Evolutionary conservation across 2,888 invertebrate genomes (phyloP).

Genomic region (Clanis bilineata): DNA sequence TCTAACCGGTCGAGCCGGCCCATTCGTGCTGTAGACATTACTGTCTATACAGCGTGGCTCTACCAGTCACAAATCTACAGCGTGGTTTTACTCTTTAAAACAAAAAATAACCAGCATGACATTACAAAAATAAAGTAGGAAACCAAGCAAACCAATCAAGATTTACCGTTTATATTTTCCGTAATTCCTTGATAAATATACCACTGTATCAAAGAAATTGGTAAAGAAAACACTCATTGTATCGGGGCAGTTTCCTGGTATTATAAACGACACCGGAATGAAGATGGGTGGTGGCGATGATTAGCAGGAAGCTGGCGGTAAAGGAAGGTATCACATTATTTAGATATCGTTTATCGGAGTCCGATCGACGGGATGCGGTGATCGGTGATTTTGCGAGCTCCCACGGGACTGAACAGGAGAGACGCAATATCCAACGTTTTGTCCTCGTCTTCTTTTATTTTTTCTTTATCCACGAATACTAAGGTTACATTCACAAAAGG

Average conservation of each 20-base stretch:
- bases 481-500: too few species aligned
- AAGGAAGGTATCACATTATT: constrained; percentile 41
- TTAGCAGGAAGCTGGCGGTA: constrained; percentile 26
- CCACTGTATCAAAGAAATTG: not conserved
- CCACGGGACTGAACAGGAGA: constrained; percentile 17
- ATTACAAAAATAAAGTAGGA: not conserved
- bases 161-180: not conserved
- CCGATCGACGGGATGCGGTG: constrained; percentile 27
- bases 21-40: too few species aligned
- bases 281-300: not conserved
- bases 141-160: not conserved
- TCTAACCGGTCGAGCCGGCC: too few species aligned
- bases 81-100: too few species aligned
- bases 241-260: constrained; percentile 22
- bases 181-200: not conserved
- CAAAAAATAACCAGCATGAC: too few species aligned
- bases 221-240: constrained; percentile 13
- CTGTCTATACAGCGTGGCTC: too few species aligned
- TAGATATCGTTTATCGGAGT: constrained; percentile 45
- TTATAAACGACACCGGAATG: not conserved
- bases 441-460: constrained; percentile 8
- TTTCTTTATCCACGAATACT: not conserved
- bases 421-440: constrained; percentile 1
- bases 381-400: constrained; percentile 25
- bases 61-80: too few species aligned